A percentile compares a stretch with the other conserved stretches of the same genome.
Evolutionary conservation across 2,888 invertebrate species (phyloP).

Genomic region (Crematogaster levior): DNA sequence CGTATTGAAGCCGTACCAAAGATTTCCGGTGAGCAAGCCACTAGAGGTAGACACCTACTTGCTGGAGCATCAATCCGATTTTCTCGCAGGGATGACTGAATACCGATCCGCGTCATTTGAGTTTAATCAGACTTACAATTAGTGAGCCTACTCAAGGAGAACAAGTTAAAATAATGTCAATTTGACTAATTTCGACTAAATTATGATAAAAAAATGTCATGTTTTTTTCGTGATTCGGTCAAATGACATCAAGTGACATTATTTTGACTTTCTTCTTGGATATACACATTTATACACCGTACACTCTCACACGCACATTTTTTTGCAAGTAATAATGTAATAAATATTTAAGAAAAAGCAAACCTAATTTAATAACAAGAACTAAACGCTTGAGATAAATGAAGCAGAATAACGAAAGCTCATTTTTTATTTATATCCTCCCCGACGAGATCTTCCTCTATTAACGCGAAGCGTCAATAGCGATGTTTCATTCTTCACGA

Average conservation of each 20-base stretch:
- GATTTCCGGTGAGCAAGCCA: slow-evolving; percentile 42
- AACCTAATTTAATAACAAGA: background rate
- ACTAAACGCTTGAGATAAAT: background rate
- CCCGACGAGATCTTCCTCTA: slow-evolving; percentile 2
- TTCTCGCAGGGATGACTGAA: background rate
- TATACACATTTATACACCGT: background rate
- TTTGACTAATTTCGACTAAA: too few relatives aligned
- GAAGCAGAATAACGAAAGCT: background rate
- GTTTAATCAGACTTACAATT: background rate
- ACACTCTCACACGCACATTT: background rate
- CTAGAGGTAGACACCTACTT: slow-evolving; percentile 71
- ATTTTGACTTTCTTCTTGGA: too few relatives aligned
- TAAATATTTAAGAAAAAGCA: background rate
- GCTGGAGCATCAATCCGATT: background rate
- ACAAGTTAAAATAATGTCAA: too few relatives aligned
- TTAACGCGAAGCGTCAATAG: slow-evolving; percentile 35
- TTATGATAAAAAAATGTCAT: too few relatives aligned
- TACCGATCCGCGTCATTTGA: background rate
- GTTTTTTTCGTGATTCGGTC: too few relatives aligned
- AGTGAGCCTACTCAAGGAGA: too few relatives aligned
- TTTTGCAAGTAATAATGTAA: background rate
- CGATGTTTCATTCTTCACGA: slow-evolving; percentile 65
- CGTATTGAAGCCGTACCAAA: slow-evolving; percentile 31
- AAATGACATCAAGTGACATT: too few relatives aligned
- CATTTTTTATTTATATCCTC: slow-evolving; percentile 3